Evolutionary conservation across 2,888 invertebrate species (phyloP).

Genomic region (Thera britannica): DNA sequence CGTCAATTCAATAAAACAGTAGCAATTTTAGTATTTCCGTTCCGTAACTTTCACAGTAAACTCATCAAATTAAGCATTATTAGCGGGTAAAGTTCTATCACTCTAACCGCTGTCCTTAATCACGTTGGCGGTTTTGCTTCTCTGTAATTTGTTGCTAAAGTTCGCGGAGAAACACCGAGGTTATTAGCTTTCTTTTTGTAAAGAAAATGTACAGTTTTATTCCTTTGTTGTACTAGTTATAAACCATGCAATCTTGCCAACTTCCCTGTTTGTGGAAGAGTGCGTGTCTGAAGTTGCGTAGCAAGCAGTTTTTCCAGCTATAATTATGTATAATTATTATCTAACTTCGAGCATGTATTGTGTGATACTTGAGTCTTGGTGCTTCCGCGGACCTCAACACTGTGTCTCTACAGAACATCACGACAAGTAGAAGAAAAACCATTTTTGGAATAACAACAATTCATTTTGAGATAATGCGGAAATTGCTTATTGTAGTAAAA

Average conservation of each 20-base stretch:
- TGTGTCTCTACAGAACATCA: neutral
- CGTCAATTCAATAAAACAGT: constrained; percentile 19
- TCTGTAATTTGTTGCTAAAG: constrained; percentile 33
- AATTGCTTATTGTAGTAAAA: too few relatives aligned
- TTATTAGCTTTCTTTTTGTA: constrained; percentile 28
- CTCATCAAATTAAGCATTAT: constrained; percentile 62
- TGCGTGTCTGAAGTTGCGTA: neutral
- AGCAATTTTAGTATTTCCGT: constrained; percentile 28
- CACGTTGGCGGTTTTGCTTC: constrained; percentile 47
- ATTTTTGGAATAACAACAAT: too few relatives aligned
- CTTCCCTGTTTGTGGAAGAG: neutral
- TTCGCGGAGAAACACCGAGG: constrained; percentile 28
- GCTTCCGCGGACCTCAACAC: too few relatives aligned
- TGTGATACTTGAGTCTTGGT: too few relatives aligned
- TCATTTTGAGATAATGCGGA: too few relatives aligned
- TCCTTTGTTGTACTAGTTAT: constrained; percentile 1
- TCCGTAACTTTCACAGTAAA: constrained; percentile 53
- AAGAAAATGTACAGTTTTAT: constrained; percentile 16
- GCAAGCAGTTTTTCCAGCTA: neutral
- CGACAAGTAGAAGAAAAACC: neutral
- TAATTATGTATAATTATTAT: neutral
- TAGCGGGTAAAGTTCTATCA: constrained; percentile 44
- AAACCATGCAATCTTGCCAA: neutral
- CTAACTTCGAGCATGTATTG: too few relatives aligned
- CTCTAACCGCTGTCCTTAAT: constrained; percentile 40